Conservation (phyloP, 2,113 vertebrate species). For the Urocolius indicus region DNA sequence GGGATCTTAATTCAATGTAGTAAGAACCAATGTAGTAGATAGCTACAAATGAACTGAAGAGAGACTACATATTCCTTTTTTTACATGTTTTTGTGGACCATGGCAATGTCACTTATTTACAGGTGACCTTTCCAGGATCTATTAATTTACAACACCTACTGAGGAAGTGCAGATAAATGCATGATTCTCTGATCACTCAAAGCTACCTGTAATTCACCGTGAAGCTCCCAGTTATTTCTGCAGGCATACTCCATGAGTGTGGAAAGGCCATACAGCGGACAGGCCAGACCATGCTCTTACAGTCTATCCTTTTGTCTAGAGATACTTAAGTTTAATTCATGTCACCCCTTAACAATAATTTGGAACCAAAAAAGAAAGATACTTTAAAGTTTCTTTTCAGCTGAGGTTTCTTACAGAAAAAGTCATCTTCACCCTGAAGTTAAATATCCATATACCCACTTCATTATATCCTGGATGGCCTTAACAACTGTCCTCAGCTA, state of each 20-base stretch:
- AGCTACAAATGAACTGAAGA: background rate
- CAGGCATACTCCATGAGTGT: fast-evolving
- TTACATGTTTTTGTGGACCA: background rate
- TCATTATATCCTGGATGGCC: background rate
- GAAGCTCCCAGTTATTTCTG: background rate
- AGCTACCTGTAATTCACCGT: background rate
- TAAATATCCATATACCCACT: background rate
- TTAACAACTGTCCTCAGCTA: background rate
- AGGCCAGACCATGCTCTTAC: background rate
- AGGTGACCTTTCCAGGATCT: background rate
- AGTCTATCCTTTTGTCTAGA: background rate
- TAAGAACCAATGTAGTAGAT: background rate
- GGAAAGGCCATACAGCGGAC: background rate
- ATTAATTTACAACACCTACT: fast-evolving
- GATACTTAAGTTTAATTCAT: background rate
- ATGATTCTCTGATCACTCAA: background rate
- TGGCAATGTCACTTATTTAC: background rate
- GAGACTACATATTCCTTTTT: background rate
- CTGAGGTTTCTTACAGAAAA: background rate
- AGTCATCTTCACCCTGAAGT: background rate
- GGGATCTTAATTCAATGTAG: background rate
- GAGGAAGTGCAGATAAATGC: background rate
- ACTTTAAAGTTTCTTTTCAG: background rate
- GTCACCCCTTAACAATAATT: background rate
- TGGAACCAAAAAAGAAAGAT: background rate